Base-by-base conservation (phyloP, 2,888 invertebrate species). In the Lasioglossum leucozonium region DNA sequence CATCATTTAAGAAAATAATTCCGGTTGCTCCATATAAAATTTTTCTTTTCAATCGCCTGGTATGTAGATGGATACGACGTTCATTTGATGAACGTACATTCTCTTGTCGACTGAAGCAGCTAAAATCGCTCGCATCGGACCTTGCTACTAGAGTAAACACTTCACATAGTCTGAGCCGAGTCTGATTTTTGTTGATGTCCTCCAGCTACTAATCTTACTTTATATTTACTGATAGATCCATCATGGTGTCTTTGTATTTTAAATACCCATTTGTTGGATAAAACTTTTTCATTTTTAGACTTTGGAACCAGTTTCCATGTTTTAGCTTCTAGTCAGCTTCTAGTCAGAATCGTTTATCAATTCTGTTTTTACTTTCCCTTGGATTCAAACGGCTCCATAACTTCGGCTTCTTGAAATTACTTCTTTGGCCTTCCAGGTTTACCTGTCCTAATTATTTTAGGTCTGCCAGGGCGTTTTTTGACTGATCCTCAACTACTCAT, bases 341-440 rank as follows among this genome's bases (percentile, higher is more conserved):
- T 85, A 87, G 84, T 85, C 88, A 89, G 13, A 16, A 26, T 40
- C 82, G n/a, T 69, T 37, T 44, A 40, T 85, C 87, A 18, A 37
- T n/a, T 40, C 87, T 40, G 22, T 69, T 55, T 16, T 74, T 67
- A 30, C 79, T 42, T 81, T 89, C 76, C 72, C 81, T 55, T 26
- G 72, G 37, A 13, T 75, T 75, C 30, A 34, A 18, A n/a, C 1
- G 87, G 87, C 67, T 78, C 72, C n/a, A n/a, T n/a, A n/a, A 71
- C 18, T 30, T 42, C 34, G 4, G 34, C 58, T 55, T 5, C 18
- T 42, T 79, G 26, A 34, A 72, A 72, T 42, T 51, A 6, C 42
- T 79, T 79, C 40, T 55, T 75, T 69, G 89, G 89, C 72, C 92
- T 95, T 94, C 89, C 95, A 91, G 44, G 93, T 93, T 93, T 95